phyloP scores from a whole-genome alignment of 2,113 vertebrate genomes.

The Mandrillus leucophaeus region DNA sequence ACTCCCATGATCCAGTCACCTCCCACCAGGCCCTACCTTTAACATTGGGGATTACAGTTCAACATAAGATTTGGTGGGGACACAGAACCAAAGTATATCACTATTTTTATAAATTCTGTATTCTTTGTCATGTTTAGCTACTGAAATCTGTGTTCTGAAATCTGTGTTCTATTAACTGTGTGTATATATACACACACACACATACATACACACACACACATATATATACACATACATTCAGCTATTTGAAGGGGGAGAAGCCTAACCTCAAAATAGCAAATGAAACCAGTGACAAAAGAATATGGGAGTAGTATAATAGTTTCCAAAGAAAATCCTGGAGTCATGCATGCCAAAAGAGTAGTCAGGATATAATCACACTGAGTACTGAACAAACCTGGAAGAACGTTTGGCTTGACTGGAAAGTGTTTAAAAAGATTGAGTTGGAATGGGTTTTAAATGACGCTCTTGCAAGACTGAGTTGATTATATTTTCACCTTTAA shows the following conservation, averaged over 20 bases:
- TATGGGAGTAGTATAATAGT: neutral
- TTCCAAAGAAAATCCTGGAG: neutral
- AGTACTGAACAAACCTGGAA: neutral
- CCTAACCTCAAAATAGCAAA: neutral
- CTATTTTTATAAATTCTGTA: too few relatives aligned
- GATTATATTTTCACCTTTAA: slow-evolving; percentile 20
- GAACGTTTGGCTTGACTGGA: neutral
- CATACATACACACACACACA: neutral
- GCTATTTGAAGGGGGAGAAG: neutral
- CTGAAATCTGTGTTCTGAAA: too few relatives aligned
- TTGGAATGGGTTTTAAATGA: slow-evolving; percentile 3
- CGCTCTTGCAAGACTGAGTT: neutral
- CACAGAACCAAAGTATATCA: too few relatives aligned
- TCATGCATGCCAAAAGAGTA: neutral
- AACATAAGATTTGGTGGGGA: too few relatives aligned
- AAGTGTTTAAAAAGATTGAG: neutral
- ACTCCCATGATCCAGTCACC: too few relatives aligned
- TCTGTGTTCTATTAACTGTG: too few relatives aligned
- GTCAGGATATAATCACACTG: neutral
- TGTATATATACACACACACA: neutral
- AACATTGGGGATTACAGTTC: too few relatives aligned
- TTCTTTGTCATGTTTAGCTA: too few relatives aligned
- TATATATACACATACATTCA: neutral
- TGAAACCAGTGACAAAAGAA: neutral
- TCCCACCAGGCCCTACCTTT: too few relatives aligned